These are phyloP conservation scores for Coenonympha arcania DNA, from an alignment of 2,888 invertebrate species.

Conservation along the genomic window DNA sequence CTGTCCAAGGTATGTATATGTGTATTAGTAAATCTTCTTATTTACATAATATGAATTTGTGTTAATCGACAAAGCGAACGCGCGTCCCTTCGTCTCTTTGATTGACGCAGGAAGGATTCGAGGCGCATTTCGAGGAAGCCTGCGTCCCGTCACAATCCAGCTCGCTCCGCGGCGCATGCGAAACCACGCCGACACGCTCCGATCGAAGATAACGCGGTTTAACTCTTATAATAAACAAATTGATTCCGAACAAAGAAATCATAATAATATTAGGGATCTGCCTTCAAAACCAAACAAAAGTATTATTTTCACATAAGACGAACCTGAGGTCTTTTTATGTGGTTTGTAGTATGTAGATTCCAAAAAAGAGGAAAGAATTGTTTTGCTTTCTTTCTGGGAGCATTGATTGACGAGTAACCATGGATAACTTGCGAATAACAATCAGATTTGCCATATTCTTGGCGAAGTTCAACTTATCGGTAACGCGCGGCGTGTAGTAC, in stretches of 20 bases:
- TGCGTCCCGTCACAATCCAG: constrained; percentile 41
- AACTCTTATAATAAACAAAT: constrained; percentile 67
- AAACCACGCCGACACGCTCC: constrained; percentile 61
- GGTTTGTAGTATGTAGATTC: no score
- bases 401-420: no score
- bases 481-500: no score
- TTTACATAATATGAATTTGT: neutral
- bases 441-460: no score
- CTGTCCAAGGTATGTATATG: no score
- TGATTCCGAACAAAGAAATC: constrained; percentile 52
- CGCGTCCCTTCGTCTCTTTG: constrained; percentile 37
- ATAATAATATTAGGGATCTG: constrained; percentile 3
- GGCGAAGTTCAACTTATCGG: no score
- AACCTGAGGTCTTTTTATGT: no score
- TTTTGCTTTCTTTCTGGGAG: no score
- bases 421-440: no score
- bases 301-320: neutral
- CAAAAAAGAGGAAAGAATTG: no score
- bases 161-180: constrained; percentile 46
- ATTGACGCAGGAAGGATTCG: constrained; percentile 43
- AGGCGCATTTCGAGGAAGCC: constrained; percentile 58
- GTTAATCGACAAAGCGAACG: constrained; percentile 23
- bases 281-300: no score
- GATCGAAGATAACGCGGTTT: constrained; percentile 66
- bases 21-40: neutral